These are phyloP conservation scores for Calyptomena viridis DNA, from an alignment of 2,113 vertebrate species.

Conservation along the genomic window DNA sequence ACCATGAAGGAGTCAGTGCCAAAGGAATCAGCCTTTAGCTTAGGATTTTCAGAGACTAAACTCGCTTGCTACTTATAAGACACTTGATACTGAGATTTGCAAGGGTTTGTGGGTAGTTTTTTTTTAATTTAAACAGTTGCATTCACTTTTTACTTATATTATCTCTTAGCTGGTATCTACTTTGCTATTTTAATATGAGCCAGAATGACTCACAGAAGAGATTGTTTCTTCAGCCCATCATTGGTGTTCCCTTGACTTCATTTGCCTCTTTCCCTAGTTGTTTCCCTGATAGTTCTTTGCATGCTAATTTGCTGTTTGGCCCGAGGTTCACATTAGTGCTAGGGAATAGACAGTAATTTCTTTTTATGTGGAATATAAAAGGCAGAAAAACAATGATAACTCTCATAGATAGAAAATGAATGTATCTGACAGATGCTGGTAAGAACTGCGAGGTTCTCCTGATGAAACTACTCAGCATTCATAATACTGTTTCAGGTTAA, in stretches of 20 bases:
- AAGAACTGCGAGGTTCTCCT: slow-evolving; percentile 11
- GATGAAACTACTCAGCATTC: background rate
- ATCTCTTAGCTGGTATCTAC: slow-evolving; percentile 36
- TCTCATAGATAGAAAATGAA: slow-evolving; percentile 1
- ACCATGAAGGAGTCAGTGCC: slow-evolving; percentile 40
- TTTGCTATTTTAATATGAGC: slow-evolving; percentile 58
- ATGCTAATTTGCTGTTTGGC: slow-evolving; percentile 51
- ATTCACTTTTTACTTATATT: slow-evolving; percentile 30
- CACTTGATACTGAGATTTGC: background rate
- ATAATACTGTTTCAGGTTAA: slow-evolving; percentile 27
- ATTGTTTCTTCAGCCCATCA: slow-evolving; percentile 37
- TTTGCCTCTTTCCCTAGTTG: background rate
- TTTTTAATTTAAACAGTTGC: background rate
- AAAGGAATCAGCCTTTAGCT: slow-evolving; percentile 43
- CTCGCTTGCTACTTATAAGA: background rate
- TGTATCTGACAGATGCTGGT: background rate
- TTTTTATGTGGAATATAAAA: slow-evolving; percentile 20
- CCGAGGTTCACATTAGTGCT: slow-evolving; percentile 24
- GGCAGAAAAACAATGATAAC: background rate
- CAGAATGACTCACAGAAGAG: slow-evolving; percentile 31
- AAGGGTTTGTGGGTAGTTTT: background rate
- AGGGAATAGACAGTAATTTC: slow-evolving; percentile 29
- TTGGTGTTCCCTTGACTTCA: slow-evolving; percentile 16
- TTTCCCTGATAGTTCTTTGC: slow-evolving; percentile 56
- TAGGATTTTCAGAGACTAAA: slow-evolving; percentile 1